phyloP scores from a whole-genome alignment of 1,140 invertebrate genomes.

The Platorchestia sp. region DNA sequence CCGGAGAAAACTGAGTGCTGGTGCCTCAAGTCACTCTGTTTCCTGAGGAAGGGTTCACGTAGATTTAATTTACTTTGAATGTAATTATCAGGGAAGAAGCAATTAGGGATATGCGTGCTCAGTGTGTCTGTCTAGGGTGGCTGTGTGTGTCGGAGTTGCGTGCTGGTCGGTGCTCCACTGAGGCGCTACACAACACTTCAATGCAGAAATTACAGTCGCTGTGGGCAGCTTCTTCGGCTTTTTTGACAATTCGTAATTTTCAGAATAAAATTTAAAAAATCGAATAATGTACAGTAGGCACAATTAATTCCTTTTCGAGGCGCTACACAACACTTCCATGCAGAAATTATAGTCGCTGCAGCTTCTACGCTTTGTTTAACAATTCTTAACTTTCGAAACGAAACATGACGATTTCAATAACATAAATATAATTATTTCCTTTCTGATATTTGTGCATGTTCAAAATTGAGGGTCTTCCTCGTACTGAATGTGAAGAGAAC shows the following conservation, averaged over 20 bases:
- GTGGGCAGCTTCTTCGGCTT: not conserved
- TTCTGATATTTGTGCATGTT: not conserved
- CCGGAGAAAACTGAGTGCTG: not conserved
- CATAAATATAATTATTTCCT: not conserved
- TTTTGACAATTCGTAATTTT: too few relatives aligned
- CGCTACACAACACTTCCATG: too few relatives aligned
- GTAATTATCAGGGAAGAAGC: not conserved
- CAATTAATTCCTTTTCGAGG: too few relatives aligned
- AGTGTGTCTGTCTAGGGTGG: not conserved
- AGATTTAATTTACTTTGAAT: conserved; percentile 42
- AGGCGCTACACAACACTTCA: not conserved
- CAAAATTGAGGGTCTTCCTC: not conserved
- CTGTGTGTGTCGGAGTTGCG: not conserved
- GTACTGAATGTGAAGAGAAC: not conserved
- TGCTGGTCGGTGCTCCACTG: not conserved
- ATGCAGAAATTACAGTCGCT: not conserved
- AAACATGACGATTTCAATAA: not conserved
- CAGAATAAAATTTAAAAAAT: too few relatives aligned
- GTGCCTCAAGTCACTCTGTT: not conserved
- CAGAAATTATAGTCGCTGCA: too few relatives aligned
- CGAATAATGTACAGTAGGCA: too few relatives aligned
- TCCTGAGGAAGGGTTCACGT: not conserved
- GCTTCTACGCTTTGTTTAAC: too few relatives aligned
- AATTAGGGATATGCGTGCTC: not conserved
- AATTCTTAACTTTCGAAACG: not conserved